Base-by-base conservation (phyloP, 1,140 invertebrate genomes). In the Drosophila orosa region DNA sequence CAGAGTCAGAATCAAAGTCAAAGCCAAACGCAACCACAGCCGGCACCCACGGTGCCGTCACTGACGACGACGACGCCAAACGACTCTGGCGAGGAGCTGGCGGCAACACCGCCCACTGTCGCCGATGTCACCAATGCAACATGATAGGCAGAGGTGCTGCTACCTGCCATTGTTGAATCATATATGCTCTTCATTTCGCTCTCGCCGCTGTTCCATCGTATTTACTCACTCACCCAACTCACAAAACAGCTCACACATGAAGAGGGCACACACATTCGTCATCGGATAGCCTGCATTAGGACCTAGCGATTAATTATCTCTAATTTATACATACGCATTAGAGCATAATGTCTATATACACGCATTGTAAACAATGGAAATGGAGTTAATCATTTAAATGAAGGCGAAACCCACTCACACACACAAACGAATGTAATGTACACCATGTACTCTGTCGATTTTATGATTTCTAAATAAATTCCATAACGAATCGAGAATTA, bases 401-500 rank as follows among this genome's bases (percentile, higher is more conserved):
- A 42, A 62, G 50, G 45, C 31, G 19, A 57, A 29, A 60, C 56
- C 62, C 47, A 80, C 60, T 58, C 74, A 68, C 54, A 58, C 40
- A 69, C 33, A 35, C 59, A 73, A 56, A 67, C 58, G 56, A 59
- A 74, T 87, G 57, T 85, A 85, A 86, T 80, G 56, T 79, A 86
- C 66, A 86, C 66, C 42, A 71, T 68, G 67, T 89, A 87, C 52
- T 77, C 60, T 73, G 61, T 87, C 80, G 67, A 83, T 62, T 75
- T 82, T 83, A 87, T 86, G 83, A 87, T 86, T 86, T 86, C 71
- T 82, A 66, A 86, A 87, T 87, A 86, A 76, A 86, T 79, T 76
- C 72, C 67, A 77, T 71, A 69, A 77, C 59, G 59, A 73, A 58
- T 65, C 75, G 61, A 47, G 33, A 27, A 39, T 24, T 15, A 47